These are phyloP conservation scores for Clarias pachynema DNA, from an alignment of 2,797 vertebrate genomes.

Conservation along the genomic window DNA sequence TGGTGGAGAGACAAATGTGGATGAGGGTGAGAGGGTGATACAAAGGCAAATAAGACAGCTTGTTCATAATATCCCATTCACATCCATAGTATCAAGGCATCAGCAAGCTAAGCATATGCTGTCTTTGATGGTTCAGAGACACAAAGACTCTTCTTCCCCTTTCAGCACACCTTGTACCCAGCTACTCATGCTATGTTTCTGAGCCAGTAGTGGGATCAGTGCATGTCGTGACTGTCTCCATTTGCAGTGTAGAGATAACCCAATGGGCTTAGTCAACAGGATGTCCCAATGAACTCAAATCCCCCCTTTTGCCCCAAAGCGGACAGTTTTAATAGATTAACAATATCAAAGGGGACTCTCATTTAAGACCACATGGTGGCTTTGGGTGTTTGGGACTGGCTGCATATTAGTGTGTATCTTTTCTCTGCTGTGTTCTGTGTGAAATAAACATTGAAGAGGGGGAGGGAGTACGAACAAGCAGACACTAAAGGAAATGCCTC, in stretches of 20 bases:
- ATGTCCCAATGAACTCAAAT: conserved; percentile 59
- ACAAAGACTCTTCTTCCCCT: conserved; percentile 37
- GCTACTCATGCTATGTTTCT: conserved; percentile 67
- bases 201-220: conserved; percentile 58
- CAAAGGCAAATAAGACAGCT: conserved; percentile 62
- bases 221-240: conserved; percentile 71
- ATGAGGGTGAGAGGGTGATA: conserved; percentile 64
- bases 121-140: conserved; percentile 67
- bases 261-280: conserved; percentile 57
- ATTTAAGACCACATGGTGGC: conserved; percentile 60
- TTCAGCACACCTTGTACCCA: conserved; percentile 34
- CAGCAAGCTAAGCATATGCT: conserved; percentile 58
- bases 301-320: conserved; percentile 49
- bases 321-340: conserved; percentile 69
- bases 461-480: conserved; percentile 61
- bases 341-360: conserved; percentile 65
- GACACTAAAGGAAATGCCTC: conserved; percentile 81
- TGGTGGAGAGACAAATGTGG: conserved; percentile 68
- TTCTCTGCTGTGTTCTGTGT: conserved; percentile 56
- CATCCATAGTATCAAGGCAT: conserved; percentile 58
- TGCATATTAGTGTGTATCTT: conserved; percentile 53
- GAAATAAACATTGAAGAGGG: conserved; percentile 57
- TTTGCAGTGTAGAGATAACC: conserved; percentile 67
- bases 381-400: conserved; percentile 51
- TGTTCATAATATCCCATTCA: conserved; percentile 70